Conservation (phyloP, 2,797 vertebrate species). For the Enteromius anoplus region DNA sequence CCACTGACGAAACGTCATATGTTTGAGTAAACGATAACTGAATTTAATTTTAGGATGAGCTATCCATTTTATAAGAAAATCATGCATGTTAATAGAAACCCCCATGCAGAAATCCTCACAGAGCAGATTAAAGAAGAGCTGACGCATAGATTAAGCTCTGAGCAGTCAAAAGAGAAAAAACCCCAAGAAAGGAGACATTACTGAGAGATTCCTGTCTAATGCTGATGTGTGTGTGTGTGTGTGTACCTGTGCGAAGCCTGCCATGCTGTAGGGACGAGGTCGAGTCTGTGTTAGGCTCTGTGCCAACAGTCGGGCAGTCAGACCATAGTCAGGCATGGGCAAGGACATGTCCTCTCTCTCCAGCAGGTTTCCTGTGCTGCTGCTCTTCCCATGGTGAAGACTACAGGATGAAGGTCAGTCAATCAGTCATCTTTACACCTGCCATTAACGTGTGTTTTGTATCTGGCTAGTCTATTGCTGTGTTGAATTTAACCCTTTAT, state of each 20-base stretch:
- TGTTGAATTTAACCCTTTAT: not conserved
- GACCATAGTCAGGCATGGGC: constrained; percentile 91
- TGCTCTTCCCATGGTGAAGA: constrained; percentile 95
- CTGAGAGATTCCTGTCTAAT: constrained; percentile 23
- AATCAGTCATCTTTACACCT: constrained; percentile 45
- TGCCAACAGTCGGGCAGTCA: constrained; percentile 86
- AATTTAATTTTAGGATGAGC: not conserved
- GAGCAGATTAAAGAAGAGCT: constrained; percentile 17
- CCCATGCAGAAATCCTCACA: constrained; percentile 58
- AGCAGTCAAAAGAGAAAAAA: constrained; percentile 24
- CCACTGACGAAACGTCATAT: not conserved
- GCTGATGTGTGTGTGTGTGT: constrained; percentile 29
- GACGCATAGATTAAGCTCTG: not conserved
- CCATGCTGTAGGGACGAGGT: constrained; percentile 96
- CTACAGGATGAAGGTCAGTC: constrained; percentile 70
- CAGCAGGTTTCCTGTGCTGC: constrained; percentile 96
- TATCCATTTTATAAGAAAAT: constrained; percentile 22
- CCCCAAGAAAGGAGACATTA: constrained; percentile 11
- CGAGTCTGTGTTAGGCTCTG: constrained; percentile 88
- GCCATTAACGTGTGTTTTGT: constrained; percentile 1
- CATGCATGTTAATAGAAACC: constrained; percentile 21
- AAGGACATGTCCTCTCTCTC: constrained; percentile 91
- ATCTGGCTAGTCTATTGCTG: not conserved
- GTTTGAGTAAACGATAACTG: not conserved
- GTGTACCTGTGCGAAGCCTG: constrained; percentile 92